phyloP scores from a whole-genome alignment of 2,888 invertebrate genomes.

The Dascillus cervinus region DNA sequence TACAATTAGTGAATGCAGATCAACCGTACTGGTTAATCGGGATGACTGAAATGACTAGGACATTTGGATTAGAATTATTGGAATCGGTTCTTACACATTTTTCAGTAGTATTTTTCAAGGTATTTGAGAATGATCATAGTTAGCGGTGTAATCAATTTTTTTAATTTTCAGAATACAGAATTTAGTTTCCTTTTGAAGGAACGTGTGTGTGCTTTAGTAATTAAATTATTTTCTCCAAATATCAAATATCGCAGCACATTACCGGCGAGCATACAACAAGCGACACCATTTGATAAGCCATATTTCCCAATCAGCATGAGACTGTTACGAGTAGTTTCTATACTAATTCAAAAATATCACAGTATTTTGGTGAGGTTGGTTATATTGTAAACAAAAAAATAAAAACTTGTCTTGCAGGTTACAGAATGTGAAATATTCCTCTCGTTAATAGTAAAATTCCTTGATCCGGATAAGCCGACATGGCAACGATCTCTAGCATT shows the following conservation, averaged over 20 bases:
- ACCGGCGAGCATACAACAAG: slow-evolving; percentile 54
- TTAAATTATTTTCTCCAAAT: slow-evolving; percentile 95
- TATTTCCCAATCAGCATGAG: slow-evolving; percentile 97
- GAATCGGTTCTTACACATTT: slow-evolving; percentile 89
- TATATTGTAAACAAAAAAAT: slow-evolving; percentile 1
- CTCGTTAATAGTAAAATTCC: slow-evolving; percentile 91
- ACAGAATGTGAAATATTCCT: slow-evolving; percentile 99
- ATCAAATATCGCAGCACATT: slow-evolving; percentile 75
- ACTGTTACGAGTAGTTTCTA: slow-evolving; percentile 82
- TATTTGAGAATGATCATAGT: slow-evolving; percentile 31
- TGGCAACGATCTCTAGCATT: slow-evolving; percentile 95
- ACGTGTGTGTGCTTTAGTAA: slow-evolving; percentile 95
- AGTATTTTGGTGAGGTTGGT: slow-evolving; percentile 67
- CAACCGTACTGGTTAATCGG: slow-evolving; percentile 93
- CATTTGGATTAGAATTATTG: slow-evolving; percentile 90
- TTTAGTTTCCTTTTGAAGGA: slow-evolving; percentile 93
- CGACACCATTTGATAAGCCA: slow-evolving; percentile 74
- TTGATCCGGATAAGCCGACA: slow-evolving; percentile 92
- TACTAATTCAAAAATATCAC: slow-evolving; percentile 91
- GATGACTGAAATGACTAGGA: slow-evolving; percentile 94
- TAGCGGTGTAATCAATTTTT: neutral
- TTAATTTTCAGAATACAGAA: slow-evolving; percentile 71
- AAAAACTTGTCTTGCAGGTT: slow-evolving; percentile 48
- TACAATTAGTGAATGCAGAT: slow-evolving; percentile 93
- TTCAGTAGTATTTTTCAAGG: slow-evolving; percentile 77